These are phyloP conservation scores for Oxyteleia sp. DNA, from an alignment of 2,888 invertebrate genomes.

Conservation along the genomic window DNA sequence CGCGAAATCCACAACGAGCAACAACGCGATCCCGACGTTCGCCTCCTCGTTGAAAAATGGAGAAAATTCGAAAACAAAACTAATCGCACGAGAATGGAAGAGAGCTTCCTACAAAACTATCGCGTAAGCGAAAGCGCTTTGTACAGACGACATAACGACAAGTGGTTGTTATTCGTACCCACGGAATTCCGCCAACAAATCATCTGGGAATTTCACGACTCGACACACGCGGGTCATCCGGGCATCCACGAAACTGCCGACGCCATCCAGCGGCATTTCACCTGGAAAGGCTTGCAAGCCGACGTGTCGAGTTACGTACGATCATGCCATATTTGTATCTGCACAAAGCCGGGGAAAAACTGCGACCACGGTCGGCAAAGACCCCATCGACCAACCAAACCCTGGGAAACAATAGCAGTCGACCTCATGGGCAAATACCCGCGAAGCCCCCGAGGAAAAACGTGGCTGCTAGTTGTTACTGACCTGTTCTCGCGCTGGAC, in stretches of 20 bases:
- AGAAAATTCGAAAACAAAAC: not conserved
- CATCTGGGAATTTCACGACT: constrained; percentile 40
- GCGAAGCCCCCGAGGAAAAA: constrained; percentile 2
- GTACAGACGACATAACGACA: not conserved
- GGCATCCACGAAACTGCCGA: constrained; percentile 12
- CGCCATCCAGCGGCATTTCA: constrained; percentile 3
- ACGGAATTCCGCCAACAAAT: constrained; percentile 12
- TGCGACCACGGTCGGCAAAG: not conserved
- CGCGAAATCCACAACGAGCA: constrained; percentile 6
- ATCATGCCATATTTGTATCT: not conserved
- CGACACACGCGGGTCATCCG: constrained; percentile 65
- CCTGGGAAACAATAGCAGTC: constrained; percentile 11
- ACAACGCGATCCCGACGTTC: not conserved
- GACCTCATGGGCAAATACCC: constrained; percentile 15
- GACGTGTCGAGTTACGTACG: not conserved
- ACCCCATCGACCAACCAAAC: constrained; percentile 7
- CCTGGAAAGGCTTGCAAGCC: constrained; percentile 9
- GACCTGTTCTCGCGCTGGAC: constrained; percentile 75
- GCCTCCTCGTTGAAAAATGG: constrained; percentile 14
- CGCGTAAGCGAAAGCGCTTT: no score
- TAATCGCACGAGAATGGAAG: not conserved
- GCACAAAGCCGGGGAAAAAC: constrained; percentile 5
- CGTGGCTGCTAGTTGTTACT: constrained; percentile 62
- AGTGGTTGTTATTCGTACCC: no score
- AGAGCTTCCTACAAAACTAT: constrained; percentile 22